phyloP scores from a whole-genome alignment of 2,113 vertebrate genomes.

The Menidia beryllina region DNA sequence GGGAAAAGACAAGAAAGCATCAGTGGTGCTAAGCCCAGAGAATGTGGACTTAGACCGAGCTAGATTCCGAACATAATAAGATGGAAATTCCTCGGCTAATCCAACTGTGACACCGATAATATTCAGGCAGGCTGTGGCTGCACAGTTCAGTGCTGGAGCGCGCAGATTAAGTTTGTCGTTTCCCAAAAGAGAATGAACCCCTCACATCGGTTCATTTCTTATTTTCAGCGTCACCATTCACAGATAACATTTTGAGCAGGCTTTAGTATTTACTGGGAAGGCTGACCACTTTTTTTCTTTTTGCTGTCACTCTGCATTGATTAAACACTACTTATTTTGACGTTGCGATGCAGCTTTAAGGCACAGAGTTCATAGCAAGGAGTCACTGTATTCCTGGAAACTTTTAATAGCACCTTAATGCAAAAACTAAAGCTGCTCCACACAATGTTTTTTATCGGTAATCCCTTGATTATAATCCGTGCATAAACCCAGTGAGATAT shows the following conservation, averaged over 20 bases:
- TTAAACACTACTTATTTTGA: neutral
- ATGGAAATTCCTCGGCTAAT: constrained; percentile 76
- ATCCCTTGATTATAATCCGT: constrained; percentile 15
- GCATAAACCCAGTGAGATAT: neutral
- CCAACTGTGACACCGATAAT: constrained; percentile 54
- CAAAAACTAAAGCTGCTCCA: neutral
- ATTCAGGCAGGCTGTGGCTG: constrained; percentile 14
- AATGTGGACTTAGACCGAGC: constrained; percentile 74
- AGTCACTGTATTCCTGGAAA: too few species aligned
- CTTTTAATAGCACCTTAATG: neutral
- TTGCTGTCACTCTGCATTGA: too few species aligned
- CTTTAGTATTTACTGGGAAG: neutral
- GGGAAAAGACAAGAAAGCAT: constrained; percentile 52
- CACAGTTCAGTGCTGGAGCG: constrained; percentile 19
- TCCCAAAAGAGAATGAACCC: constrained; percentile 1
- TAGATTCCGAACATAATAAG: constrained; percentile 72
- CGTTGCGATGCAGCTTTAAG: neutral
- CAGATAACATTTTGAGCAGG: neutral
- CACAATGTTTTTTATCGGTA: neutral
- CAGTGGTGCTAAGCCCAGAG: constrained; percentile 46
- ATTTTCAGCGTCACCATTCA: neutral
- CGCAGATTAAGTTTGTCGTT: neutral
- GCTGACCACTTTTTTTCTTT: too few species aligned
- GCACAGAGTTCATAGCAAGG: neutral
- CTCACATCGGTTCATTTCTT: neutral